Percentiles rank a stretch among this genome's conserved stretches.
phyloP scores from a whole-genome alignment of 1,140 invertebrate genomes.

The Xylocopa sonorina region DNA sequence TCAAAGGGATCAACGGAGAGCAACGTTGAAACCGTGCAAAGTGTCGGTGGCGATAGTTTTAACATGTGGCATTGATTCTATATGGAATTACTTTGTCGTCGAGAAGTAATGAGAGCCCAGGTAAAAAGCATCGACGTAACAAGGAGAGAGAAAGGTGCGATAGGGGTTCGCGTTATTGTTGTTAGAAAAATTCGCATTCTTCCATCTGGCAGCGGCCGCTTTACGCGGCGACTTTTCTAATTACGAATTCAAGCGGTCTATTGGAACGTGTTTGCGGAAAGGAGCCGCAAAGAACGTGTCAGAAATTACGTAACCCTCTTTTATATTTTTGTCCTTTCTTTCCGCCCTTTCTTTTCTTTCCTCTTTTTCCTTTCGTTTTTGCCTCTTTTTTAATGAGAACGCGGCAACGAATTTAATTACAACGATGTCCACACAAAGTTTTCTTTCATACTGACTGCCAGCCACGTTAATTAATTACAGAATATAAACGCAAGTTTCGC shows the following conservation, averaged over 20 bases:
- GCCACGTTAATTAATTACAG: conserved; percentile 49
- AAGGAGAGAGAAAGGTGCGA: conserved; percentile 1
- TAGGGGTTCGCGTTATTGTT: conserved; percentile 12
- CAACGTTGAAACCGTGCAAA: neutral
- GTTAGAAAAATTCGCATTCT: conserved; percentile 20
- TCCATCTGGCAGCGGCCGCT: neutral
- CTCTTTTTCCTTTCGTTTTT: neutral
- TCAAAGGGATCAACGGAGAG: neutral
- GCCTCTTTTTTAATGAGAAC: conserved; percentile 18
- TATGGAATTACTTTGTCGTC: conserved; percentile 24
- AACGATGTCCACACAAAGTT: conserved; percentile 62
- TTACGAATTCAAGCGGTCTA: conserved; percentile 28
- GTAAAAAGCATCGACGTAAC: conserved; percentile 35
- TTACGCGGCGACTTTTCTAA: conserved; percentile 25
- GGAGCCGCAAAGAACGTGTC: conserved; percentile 43
- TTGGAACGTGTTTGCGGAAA: conserved; percentile 48
- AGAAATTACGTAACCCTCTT: conserved; percentile 34
- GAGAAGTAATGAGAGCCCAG: conserved; percentile 34
- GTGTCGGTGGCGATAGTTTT: conserved; percentile 36
- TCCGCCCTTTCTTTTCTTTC: neutral
- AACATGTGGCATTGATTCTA: conserved; percentile 36
- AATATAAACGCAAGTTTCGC: conserved; percentile 38
- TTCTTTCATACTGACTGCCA: conserved; percentile 46
- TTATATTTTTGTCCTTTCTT: conserved; percentile 6
- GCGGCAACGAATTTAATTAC: conserved; percentile 60